These are phyloP conservation scores for Poecile atricapillus DNA, from an alignment of 2,113 vertebrate species.

Conservation along the genomic window DNA sequence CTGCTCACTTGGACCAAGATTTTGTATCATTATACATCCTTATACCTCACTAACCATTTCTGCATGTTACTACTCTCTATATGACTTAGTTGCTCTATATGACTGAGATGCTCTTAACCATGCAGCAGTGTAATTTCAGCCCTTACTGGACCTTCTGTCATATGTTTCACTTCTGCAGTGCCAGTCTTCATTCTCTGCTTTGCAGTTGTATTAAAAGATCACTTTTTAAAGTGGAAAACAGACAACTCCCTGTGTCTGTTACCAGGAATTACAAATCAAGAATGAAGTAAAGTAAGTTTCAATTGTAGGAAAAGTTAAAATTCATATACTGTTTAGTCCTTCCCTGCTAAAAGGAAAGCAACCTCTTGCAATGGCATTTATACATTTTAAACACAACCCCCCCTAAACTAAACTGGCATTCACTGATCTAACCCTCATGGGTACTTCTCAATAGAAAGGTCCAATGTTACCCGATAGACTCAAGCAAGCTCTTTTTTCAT, in stretches of 20 bases:
- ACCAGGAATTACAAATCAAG: background rate
- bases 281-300: background rate
- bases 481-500: fast-evolving
- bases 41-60: background rate
- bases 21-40: background rate
- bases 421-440: background rate
- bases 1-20: background rate
- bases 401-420: background rate
- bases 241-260: background rate
- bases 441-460: background rate
- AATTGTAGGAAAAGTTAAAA: background rate
- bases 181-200: background rate
- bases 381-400: background rate
- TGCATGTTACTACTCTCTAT: background rate
- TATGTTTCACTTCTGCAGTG: background rate
- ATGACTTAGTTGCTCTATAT: background rate
- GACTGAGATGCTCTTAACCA: background rate
- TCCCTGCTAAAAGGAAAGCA: background rate
- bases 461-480: background rate
- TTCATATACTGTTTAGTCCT: background rate
- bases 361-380: background rate
- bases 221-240: background rate
- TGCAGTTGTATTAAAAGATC: background rate
- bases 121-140: background rate
- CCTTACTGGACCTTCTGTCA: background rate